Evolutionary conservation across 2,113 vertebrate species (phyloP).

Genomic region (Spheniscus mendiculus): DNA sequence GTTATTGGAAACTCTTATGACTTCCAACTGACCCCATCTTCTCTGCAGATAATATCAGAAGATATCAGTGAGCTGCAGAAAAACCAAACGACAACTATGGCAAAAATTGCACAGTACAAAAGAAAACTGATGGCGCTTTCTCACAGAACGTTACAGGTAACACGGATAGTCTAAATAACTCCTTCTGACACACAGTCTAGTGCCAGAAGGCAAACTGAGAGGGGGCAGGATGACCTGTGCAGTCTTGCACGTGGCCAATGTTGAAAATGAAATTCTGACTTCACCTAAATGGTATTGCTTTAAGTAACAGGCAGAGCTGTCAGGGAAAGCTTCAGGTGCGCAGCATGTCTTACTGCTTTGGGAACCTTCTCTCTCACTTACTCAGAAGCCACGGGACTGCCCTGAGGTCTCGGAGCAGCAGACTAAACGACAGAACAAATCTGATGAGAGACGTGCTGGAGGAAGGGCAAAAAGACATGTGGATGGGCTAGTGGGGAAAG

Average conservation of each 20-base stretch:
- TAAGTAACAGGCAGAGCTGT: not conserved
- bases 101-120: constrained; percentile 97
- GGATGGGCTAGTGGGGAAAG: not conserved
- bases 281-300: not conserved
- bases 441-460: not conserved
- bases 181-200: not conserved
- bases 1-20: not conserved
- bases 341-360: not conserved
- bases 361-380: not conserved
- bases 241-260: rapidly evolving
- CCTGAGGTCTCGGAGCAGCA: not conserved
- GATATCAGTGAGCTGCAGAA: constrained; percentile 97
- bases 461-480: not conserved
- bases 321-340: not conserved
- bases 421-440: not conserved
- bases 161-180: not conserved
- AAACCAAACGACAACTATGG: constrained; percentile 94
- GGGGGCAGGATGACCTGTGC: not conserved
- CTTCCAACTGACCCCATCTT: not conserved
- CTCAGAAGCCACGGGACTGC: not conserved
- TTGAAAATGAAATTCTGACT: not conserved
- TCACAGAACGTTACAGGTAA: constrained; percentile 93
- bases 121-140: constrained; percentile 97
- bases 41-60: constrained; percentile 90
- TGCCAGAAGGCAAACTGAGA: not conserved